phyloP scores from a whole-genome alignment of 2,888 invertebrate species.

The Xiphydria camelus region DNA sequence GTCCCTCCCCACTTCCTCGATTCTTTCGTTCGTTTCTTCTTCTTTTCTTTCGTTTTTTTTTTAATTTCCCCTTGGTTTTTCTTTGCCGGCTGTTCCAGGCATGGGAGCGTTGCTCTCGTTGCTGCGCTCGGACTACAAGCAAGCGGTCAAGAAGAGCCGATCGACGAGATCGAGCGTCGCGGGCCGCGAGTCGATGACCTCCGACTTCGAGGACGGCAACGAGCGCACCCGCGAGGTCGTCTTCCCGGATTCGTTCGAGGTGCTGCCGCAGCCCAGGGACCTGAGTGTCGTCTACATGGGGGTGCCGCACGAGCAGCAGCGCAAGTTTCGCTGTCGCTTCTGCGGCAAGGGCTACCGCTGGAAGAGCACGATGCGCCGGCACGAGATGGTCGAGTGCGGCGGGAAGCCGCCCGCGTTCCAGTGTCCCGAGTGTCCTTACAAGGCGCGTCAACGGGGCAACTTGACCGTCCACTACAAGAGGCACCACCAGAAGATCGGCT shows the following conservation, averaged over 20 bases:
- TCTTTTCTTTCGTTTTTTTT: conserved; percentile 27
- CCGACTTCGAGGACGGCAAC: conserved; percentile 27
- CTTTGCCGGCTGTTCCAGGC: conserved; percentile 52
- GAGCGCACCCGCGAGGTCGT: conserved; percentile 45
- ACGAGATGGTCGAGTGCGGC: conserved; percentile 83
- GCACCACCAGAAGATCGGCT: conserved; percentile 64
- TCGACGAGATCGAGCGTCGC: conserved; percentile 12
- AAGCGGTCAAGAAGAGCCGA: conserved; percentile 25
- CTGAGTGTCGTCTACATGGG: conserved; percentile 57
- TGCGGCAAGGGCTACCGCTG: conserved; percentile 86
- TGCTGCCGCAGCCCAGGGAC: conserved; percentile 54
- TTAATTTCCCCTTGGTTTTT: conserved; percentile 32
- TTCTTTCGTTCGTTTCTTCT: conserved; percentile 35
- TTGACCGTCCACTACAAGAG: conserved; percentile 80
- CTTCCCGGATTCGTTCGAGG: conserved; percentile 55
- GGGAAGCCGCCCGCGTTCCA: conserved; percentile 82
- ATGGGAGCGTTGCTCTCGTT: conserved; percentile 52
- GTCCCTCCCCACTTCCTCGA: too few relatives aligned
- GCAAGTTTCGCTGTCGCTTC: conserved; percentile 77
- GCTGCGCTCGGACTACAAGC: conserved; percentile 50
- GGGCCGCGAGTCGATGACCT: background rate
- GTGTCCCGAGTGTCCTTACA: conserved; percentile 77
- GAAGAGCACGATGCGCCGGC: conserved; percentile 81
- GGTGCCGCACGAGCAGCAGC: conserved; percentile 61
- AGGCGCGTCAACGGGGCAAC: conserved; percentile 81